These are phyloP conservation scores for Stichodactyla mertensii DNA, from an alignment of 64 coral and sea anemone species.

Conservation along the genomic window DNA sequence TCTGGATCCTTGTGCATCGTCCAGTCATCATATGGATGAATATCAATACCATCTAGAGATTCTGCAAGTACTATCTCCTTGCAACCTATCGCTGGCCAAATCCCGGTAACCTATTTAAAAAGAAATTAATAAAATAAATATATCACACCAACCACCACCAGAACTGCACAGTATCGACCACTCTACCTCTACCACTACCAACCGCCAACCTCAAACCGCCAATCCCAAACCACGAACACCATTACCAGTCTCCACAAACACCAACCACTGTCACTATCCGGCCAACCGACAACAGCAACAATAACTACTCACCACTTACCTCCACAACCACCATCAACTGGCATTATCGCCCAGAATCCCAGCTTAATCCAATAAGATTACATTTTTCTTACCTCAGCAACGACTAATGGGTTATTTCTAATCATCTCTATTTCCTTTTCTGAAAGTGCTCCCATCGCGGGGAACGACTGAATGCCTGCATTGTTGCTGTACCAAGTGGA, in stretches of 20 bases:
- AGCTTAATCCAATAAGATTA: too few species aligned
- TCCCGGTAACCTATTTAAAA: slow-evolving; percentile 31
- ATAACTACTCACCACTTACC: too few species aligned
- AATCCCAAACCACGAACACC: too few species aligned
- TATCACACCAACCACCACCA: neutral
- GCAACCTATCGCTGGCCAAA: slow-evolving; percentile 11
- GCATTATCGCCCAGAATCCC: too few species aligned
- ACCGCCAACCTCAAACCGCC: too few species aligned
- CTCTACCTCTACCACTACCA: too few species aligned
- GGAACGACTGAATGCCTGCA: slow-evolving; percentile 32
- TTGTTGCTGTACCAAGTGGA: slow-evolving; percentile 19
- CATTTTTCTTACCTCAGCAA: slow-evolving; percentile 27
- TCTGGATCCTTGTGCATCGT: slow-evolving; percentile 46
- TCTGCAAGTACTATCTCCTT: slow-evolving; percentile 47
- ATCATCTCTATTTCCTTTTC: slow-evolving; percentile 10
- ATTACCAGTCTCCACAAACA: too few species aligned
- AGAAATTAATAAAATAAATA: neutral
- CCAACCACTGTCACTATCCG: too few species aligned
- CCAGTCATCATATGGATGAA: slow-evolving; percentile 56
- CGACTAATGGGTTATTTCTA: neutral
- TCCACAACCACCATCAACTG: too few species aligned
- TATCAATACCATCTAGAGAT: slow-evolving; percentile 45
- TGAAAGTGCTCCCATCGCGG: slow-evolving; percentile 6
- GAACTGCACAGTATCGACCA: too few species aligned
- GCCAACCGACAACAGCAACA: too few species aligned